Evolutionary conservation across 2,888 invertebrate species (phyloP).

Genomic region (Xanthia icteritia): DNA sequence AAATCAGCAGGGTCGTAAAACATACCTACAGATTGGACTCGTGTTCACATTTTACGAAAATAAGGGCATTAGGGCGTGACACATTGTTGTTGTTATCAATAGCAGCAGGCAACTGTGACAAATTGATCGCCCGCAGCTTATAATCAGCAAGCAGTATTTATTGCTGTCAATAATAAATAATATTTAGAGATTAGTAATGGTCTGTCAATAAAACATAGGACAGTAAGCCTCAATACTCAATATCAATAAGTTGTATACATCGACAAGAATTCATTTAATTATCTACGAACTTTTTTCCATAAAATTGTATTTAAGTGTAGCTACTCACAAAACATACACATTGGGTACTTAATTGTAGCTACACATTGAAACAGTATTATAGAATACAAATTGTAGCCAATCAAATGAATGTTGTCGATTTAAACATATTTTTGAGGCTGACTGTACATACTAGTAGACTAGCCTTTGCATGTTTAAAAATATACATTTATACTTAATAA

Average conservation of each 20-base stretch:
- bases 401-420: background rate
- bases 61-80: background rate
- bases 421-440: background rate
- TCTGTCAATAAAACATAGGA: background rate
- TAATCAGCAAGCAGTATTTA: slow-evolving; percentile 26
- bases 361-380: background rate
- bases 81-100: slow-evolving; percentile 9
- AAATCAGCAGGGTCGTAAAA: slow-evolving; percentile 11
- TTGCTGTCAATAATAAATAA: slow-evolving; percentile 6
- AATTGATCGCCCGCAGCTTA: slow-evolving; percentile 40
- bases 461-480: background rate
- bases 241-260: background rate
- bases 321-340: background rate
- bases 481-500: no score
- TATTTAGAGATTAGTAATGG: background rate
- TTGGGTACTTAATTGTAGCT: background rate
- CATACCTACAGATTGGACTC: slow-evolving; percentile 1
- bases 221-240: background rate
- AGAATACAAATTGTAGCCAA: background rate
- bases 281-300: background rate
- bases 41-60: slow-evolving; percentile 9
- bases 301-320: background rate
- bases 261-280: background rate
- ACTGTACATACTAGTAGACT: background rate
- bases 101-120: slow-evolving; percentile 20